These are phyloP conservation scores for Stramonita haemastoma DNA, from an alignment of 2,888 invertebrate genomes.

Conservation along the genomic window DNA sequence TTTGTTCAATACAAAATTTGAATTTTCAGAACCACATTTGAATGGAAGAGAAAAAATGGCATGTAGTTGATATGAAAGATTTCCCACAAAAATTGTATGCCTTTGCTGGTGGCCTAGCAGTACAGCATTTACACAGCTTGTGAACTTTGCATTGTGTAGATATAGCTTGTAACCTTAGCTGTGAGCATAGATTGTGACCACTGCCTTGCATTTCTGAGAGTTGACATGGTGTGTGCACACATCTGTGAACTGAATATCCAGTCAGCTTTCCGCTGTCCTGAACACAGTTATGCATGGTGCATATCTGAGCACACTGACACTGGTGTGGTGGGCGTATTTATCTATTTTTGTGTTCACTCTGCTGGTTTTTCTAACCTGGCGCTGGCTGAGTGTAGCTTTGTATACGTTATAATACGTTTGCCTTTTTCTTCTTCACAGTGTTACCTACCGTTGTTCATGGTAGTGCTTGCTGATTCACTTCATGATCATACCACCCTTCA, in stretches of 20 bases:
- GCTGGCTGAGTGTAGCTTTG: constrained; percentile 18
- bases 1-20: no score
- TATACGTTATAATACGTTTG: neutral
- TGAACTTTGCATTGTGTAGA: no score
- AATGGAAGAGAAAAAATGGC: no score
- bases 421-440: neutral
- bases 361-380: constrained; percentile 24
- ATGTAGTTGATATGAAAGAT: no score
- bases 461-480: constrained; percentile 11
- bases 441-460: neutral
- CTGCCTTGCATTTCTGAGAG: constrained; percentile 36
- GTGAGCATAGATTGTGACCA: neutral
- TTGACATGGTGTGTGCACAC: constrained; percentile 15
- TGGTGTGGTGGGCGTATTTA: neutral
- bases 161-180: neutral
- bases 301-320: constrained; percentile 29
- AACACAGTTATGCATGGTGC: constrained; percentile 28
- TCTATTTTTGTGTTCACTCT: neutral
- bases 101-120: no score
- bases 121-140: no score
- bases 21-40: no score
- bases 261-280: constrained; percentile 15
- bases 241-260: neutral
- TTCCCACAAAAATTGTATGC: no score
- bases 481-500: neutral